Evolutionary conservation across 2,888 invertebrate genomes (phyloP), one percentile per base, ranked within the genome.

Genomic region (Ochropleura leucogaster): DNA sequence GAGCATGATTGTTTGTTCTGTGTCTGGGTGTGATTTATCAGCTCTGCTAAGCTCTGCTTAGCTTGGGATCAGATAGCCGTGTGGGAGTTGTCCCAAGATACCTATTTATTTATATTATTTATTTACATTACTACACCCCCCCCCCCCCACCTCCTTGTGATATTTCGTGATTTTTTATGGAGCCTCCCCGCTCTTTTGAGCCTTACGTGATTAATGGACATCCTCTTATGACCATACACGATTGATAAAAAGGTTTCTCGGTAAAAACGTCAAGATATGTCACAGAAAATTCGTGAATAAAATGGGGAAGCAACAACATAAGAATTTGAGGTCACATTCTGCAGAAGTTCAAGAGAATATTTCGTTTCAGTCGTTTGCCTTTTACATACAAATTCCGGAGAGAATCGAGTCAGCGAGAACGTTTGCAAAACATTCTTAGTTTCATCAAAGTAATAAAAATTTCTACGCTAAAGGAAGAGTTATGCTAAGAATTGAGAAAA

Each of bases 331-430:
- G 59, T 47, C 47, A 68, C 47, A 63, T 84, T 75, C 53, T 62
- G 18, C 66, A 59, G 55, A 77, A 77, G 30, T 55, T 46, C 49
- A 42, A 68, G 81, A 72, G 64, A 76, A 84, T 72, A 76, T 80
- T 80, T 57, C 70, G 51, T 75, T 68, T 55, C 62, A 55, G 53
- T 18, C 66, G 51, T 59, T 67, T 67, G 68, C 59, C 42, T 75
- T 69, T 63, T 69, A 80, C 76, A 69, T 72, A 66, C 49, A 53
- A 82, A 82, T 82, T 75, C 76, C 71, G 0, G 40, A 55, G 68
- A 42, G 51, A 69, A 83, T 81, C 74, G 47, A 73, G 68, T 44
- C 30, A 20, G 53, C 18, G 60, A 60, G 44, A 62, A 79, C 69
- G 42, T 47, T 42, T 46, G 47, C 62, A 46, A 62, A 63, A 60